Conservation (phyloP, 2,113 vertebrate genomes). For the Phaetusa simplex region DNA sequence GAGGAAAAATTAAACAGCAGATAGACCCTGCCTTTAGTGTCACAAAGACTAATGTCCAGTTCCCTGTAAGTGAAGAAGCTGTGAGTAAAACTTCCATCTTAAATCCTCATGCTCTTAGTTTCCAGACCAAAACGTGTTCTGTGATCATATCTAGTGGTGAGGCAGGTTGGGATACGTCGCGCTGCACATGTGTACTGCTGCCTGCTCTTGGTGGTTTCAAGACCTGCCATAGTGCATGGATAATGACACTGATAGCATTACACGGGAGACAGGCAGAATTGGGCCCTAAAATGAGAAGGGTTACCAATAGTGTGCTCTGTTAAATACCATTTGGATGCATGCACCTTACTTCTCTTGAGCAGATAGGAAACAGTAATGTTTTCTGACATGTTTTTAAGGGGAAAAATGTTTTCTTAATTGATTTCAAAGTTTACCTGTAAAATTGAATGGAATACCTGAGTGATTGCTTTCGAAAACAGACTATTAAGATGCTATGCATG, state of each 20-base stretch:
- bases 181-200: fast-evolving
- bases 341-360: background rate
- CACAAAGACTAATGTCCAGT: slow-evolving; percentile 64
- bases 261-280: background rate
- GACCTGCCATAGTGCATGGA: background rate
- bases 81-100: slow-evolving; percentile 11
- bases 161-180: background rate
- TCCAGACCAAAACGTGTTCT: background rate
- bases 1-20: slow-evolving; percentile 67
- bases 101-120: background rate
- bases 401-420: background rate
- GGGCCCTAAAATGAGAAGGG: background rate
- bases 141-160: background rate
- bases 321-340: background rate
- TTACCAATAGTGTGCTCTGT: background rate
- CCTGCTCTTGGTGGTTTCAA: background rate
- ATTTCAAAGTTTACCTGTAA: background rate
- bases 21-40: slow-evolving; percentile 66
- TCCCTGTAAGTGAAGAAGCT: slow-evolving; percentile 6
- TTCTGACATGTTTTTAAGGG: background rate
- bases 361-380: background rate
- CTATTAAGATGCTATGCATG: background rate
- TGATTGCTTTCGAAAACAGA: background rate
- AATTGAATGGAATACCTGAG: background rate
- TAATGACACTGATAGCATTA: background rate